phyloP scores from a whole-genome alignment of 2,797 vertebrate genomes.

The Sebastes nivosus region DNA sequence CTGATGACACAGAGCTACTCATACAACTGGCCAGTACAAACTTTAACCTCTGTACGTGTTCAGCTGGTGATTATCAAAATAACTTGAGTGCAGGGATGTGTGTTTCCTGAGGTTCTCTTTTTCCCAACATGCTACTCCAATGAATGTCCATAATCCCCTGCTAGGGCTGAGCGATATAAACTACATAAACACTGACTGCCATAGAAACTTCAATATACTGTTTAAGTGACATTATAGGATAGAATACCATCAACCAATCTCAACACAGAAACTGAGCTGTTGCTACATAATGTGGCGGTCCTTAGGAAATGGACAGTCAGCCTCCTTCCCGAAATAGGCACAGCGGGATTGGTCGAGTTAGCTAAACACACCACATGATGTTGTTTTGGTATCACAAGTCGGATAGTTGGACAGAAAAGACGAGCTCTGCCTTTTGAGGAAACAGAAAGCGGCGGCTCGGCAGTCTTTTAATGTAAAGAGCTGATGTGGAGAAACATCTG shows the following conservation, averaged over 20 bases:
- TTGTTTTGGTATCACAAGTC: neutral
- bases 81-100: neutral
- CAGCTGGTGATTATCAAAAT: neutral
- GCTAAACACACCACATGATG: neutral
- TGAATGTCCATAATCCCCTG: neutral
- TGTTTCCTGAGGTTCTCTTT: neutral
- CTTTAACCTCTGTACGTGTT: neutral
- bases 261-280: neutral
- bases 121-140: neutral
- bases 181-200: neutral
- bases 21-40: neutral
- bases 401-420: neutral
- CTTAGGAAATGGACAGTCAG: neutral
- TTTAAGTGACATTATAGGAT: neutral
- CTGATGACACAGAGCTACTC: neutral
- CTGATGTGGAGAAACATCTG: neutral
- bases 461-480: neutral
- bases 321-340: neutral
- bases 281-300: neutral
- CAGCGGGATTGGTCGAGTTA: neutral
- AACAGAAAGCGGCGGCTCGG: neutral
- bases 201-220: neutral
- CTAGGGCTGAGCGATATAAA: fast-evolving
- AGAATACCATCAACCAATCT: neutral
- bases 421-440: neutral